Evolutionary conservation across 2,113 vertebrate species (phyloP).

Genomic region (Neogobius melanostomus): DNA sequence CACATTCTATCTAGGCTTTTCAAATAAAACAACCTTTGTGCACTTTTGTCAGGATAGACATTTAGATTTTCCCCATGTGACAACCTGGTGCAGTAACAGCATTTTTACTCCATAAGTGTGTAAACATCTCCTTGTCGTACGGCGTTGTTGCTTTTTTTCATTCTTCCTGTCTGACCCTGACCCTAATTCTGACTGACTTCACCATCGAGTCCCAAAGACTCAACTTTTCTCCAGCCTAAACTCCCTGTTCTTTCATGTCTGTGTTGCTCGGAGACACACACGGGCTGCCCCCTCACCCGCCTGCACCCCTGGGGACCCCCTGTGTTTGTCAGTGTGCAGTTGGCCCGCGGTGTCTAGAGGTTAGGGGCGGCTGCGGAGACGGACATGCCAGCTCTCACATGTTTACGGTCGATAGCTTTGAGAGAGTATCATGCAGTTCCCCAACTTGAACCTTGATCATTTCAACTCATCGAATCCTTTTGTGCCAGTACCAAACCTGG

Average conservation of each 20-base stretch:
- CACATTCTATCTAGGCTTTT: neutral
- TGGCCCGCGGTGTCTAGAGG: constrained; percentile 35
- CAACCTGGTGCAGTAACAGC: constrained; percentile 4
- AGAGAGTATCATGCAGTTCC: neutral
- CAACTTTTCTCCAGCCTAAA: constrained; percentile 32
- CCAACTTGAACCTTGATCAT: neutral
- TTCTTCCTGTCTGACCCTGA: constrained; percentile 22
- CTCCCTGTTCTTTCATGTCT: constrained; percentile 20
- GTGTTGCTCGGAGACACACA: constrained; percentile 43
- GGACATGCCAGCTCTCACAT: constrained; percentile 21
- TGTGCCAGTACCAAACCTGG: no score
- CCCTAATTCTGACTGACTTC: constrained; percentile 43
- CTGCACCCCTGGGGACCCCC: constrained; percentile 54
- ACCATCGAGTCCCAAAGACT: constrained; percentile 32
- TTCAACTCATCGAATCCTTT: neutral
- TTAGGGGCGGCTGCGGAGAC: constrained; percentile 42
- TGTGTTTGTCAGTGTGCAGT: constrained; percentile 52
- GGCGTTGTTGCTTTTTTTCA: neutral
- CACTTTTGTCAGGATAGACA: constrained; percentile 6
- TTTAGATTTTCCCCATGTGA: neutral
- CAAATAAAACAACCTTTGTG: constrained; percentile 7
- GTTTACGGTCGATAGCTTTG: constrained; percentile 2
- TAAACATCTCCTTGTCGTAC: neutral
- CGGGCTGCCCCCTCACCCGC: constrained; percentile 55
- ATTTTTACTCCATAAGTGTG: constrained; percentile 5